Evolutionary conservation across 1,140 invertebrate genomes (phyloP).

Genomic region (Aricia agestis): DNA sequence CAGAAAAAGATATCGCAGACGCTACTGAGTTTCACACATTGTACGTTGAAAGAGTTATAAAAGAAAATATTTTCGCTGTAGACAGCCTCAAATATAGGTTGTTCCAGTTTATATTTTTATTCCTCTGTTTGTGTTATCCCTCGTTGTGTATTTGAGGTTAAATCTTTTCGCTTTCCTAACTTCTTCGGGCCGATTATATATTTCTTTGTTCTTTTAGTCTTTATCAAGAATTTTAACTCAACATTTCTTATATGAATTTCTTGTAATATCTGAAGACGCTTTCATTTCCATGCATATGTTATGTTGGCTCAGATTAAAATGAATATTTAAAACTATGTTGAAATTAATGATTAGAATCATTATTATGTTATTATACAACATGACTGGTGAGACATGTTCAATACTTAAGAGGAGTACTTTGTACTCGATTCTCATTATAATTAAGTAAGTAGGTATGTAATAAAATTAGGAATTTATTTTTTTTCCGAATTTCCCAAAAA

Average conservation of each 20-base stretch:
- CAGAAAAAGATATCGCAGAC: no score
- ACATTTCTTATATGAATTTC: neutral
- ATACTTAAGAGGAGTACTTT: no score
- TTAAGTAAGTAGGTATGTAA: no score
- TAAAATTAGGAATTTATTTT: no score
- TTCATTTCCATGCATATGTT: neutral
- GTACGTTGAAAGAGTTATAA: neutral
- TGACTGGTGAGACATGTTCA: no score
- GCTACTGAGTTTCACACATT: neutral
- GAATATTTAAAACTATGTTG: no score
- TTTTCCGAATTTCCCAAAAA: no score
- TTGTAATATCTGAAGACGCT: neutral
- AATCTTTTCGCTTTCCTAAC: constrained; percentile 1
- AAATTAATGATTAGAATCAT: no score
- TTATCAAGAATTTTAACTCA: neutral
- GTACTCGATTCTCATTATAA: no score
- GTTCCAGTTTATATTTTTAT: constrained; percentile 3
- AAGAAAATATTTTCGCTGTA: neutral
- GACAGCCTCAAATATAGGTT: neutral
- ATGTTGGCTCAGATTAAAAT: no score
- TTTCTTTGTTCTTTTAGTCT: neutral
- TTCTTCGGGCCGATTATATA: neutral
- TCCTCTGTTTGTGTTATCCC: neutral
- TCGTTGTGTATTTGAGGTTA: neutral
- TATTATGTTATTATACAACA: no score